Evolutionary conservation across 2,797 vertebrate genomes (phyloP).

Genomic region (Pampus argenteus): DNA sequence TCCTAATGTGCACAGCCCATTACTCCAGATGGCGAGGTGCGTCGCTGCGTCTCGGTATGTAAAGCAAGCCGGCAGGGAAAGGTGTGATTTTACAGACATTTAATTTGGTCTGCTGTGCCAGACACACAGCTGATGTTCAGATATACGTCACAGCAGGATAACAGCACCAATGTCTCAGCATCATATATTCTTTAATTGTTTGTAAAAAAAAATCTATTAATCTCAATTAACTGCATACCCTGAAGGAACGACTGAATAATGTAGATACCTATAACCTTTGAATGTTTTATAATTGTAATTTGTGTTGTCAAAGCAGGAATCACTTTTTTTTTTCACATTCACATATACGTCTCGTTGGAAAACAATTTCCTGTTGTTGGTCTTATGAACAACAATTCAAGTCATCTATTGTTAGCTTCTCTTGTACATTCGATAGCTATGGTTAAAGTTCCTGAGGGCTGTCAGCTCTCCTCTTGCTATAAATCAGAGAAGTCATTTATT

Average conservation of each 20-base stretch:
- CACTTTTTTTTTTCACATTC: conserved; percentile 30
- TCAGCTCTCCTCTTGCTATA: conserved; percentile 46
- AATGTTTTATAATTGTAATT: conserved; percentile 33
- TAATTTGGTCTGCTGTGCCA: conserved; percentile 33
- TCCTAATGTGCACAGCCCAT: conserved; percentile 28
- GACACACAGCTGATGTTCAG: conserved; percentile 27
- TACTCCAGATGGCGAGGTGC: conserved; percentile 46
- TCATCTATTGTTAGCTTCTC: conserved; percentile 33
- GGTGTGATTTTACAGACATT: conserved; percentile 54
- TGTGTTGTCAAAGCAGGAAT: conserved; percentile 11
- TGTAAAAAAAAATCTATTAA: conserved; percentile 28
- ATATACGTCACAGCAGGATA: conserved; percentile 48
- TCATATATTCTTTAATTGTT: conserved; percentile 45
- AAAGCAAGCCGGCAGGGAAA: conserved; percentile 37
- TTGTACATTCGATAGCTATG: conserved; percentile 42
- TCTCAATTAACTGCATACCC: conserved; percentile 14
- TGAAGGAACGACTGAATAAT: conserved; percentile 17
- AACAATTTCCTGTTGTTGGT: conserved; percentile 17
- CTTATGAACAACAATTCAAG: conserved; percentile 18
- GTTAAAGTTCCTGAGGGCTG: conserved; percentile 43
- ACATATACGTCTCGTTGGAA: conserved; percentile 35
- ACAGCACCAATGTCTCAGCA: conserved; percentile 34
- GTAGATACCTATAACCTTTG: conserved; percentile 19
- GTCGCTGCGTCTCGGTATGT: conserved; percentile 39
- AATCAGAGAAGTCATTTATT: conserved; percentile 54